Evolutionary conservation across 2,113 vertebrate species (phyloP).

Genomic region (Oreochromis spilurus): DNA sequence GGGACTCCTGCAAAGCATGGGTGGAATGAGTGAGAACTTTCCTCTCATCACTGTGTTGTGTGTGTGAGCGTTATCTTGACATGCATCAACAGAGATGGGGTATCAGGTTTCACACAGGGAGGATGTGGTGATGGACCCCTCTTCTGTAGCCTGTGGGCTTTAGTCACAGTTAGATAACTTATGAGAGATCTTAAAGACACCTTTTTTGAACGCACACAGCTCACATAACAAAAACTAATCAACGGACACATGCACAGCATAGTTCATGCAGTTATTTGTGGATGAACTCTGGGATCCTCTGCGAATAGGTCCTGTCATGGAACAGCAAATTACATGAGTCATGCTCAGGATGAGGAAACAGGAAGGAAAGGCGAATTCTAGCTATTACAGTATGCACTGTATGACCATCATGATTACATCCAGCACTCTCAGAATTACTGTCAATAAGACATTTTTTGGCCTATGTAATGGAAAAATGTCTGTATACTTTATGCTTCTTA

Average conservation of each 20-base stretch:
- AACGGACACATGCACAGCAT: neutral
- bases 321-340: neutral
- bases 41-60: neutral
- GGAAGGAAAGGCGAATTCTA: neutral
- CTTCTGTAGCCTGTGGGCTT: slow-evolving; percentile 23
- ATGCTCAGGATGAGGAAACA: neutral
- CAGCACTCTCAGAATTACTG: neutral
- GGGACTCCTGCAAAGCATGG: neutral
- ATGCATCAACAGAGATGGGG: slow-evolving; percentile 18
- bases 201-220: slow-evolving; percentile 4
- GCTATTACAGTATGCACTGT: neutral
- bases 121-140: slow-evolving; percentile 28
- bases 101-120: slow-evolving; percentile 32
- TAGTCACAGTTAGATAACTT: slow-evolving; percentile 12
- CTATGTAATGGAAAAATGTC: neutral
- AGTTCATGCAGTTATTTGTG: neutral
- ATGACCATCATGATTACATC: neutral
- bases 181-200: slow-evolving; percentile 32
- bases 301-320: neutral
- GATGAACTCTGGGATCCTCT: neutral
- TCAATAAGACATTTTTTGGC: neutral
- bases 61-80: slow-evolving; percentile 34
- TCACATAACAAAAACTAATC: neutral
- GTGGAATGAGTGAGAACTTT: slow-evolving; percentile 24
- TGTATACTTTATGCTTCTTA: neutral